phyloP scores from a whole-genome alignment of 2,888 invertebrate genomes.

The Liopterus haemorrhoidalis region DNA sequence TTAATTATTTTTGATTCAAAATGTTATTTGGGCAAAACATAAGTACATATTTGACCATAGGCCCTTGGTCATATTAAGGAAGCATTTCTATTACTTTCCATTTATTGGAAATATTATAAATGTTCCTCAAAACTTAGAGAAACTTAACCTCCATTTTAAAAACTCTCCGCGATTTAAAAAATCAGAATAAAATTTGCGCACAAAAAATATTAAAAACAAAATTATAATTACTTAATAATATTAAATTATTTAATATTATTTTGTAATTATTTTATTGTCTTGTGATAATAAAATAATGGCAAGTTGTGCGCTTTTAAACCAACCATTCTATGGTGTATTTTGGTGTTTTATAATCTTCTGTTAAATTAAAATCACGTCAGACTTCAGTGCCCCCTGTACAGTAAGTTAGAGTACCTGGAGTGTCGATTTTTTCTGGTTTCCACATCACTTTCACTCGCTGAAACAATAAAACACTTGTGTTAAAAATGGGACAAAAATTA shows the following conservation, averaged over 20 bases:
- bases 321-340: constrained; percentile 46
- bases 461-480: constrained; percentile 32
- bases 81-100: constrained; percentile 6
- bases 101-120: too few relatives aligned
- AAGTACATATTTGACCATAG: constrained; percentile 15
- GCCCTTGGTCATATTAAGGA: constrained; percentile 12
- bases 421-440: constrained; percentile 46
- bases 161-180: too few relatives aligned
- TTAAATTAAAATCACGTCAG: constrained; percentile 43
- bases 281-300: too few relatives aligned
- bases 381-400: constrained; percentile 48
- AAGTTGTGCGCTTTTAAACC: constrained; percentile 35
- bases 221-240: too few relatives aligned
- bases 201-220: too few relatives aligned
- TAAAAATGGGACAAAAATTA: too few relatives aligned
- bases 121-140: too few relatives aligned
- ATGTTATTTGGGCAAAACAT: constrained; percentile 3
- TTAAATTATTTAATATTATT: too few relatives aligned
- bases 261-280: too few relatives aligned
- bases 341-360: constrained; percentile 23
- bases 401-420: constrained; percentile 45
- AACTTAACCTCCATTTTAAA: too few relatives aligned
- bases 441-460: constrained; percentile 49
- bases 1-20: constrained; percentile 1
- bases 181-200: too few relatives aligned